Evolutionary conservation across 2,888 invertebrate genomes (phyloP), one percentile per base, ranked within the genome.

Genomic region (Himalopsyche tibetana): DNA sequence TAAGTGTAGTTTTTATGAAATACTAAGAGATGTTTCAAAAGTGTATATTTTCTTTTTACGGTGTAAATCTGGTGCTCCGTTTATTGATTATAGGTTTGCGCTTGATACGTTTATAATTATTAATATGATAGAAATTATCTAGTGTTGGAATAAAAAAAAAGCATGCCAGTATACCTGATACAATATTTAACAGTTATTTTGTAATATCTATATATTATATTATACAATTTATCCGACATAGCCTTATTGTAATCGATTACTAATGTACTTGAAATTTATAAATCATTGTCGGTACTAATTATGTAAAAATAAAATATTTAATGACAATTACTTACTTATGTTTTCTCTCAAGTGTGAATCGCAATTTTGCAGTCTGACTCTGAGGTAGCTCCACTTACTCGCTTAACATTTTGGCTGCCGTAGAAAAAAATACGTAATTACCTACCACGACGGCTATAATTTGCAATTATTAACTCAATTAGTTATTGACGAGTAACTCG

Each of bases 321-420:
- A 36, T 38, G 36, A 74, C 38, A 74, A 28, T 83, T 56, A 74
- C 51, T 79, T 56, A 83, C 80, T 79, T 63, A n/a, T n/a, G n/a
- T 80, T 79, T 80, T 56, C 28, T 83, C 55, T 36, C 63, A 80
- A 69, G 38, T 45, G 80, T 83, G 82, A 84, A 84, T 84, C 69
- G 5, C 28, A 81, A 82, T 80, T 84, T 74, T 63, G 11, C 19
- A 63, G 38, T 74, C 1, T 74, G 15, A 74, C 36, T 15, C 38
- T 11, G 3, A 63, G 19, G 74, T 63, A 19, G n/a, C 19, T 19
- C 19, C 19, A 9, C 17, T 28, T 28, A 28, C 28, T 28, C 28
- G 28, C 28, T 28, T 28, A 28, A 28, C 28, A 0, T 28, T 28
- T 28, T 28, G 2, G 28, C 28, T 28, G 28, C 28, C 2, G 28